Evolutionary conservation across 2,888 invertebrate species (phyloP).

Genomic region (Ametastegia equiseti): DNA sequence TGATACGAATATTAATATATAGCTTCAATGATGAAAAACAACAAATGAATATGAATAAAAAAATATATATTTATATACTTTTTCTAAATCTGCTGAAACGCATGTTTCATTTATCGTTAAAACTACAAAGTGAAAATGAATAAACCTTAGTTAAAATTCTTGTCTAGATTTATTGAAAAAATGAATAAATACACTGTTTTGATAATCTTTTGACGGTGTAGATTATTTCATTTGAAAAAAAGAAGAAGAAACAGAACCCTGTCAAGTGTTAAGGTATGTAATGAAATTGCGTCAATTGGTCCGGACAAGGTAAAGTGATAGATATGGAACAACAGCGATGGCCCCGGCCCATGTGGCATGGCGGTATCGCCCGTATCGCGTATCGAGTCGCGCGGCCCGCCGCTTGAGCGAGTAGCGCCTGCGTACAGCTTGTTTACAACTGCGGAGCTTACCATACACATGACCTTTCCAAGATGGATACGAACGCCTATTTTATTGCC

Average conservation of each 20-base stretch:
- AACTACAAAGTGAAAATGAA: too few relatives aligned
- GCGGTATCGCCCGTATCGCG: conserved; percentile 41
- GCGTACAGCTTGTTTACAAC: conserved; percentile 76
- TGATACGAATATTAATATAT: not conserved
- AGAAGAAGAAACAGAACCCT: not conserved
- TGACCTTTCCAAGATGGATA: conserved; percentile 76
- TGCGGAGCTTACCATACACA: conserved; percentile 74
- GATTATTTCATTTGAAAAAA: not conserved
- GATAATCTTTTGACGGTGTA: not conserved
- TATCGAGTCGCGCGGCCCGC: conserved; percentile 62
- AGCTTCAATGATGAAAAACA: not conserved
- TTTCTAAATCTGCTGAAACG: too few relatives aligned
- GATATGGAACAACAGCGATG: not conserved
- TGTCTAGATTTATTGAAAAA: not conserved
- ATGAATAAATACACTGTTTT: not conserved
- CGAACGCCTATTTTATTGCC: conserved; percentile 66
- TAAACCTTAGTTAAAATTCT: not conserved
- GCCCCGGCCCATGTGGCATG: conserved; percentile 28
- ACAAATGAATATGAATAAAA: too few relatives aligned
- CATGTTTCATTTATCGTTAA: too few relatives aligned
- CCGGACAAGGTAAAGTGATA: not conserved
- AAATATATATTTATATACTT: too few relatives aligned
- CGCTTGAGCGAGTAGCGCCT: conserved; percentile 71
- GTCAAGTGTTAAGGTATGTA: not conserved
- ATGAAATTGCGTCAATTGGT: not conserved